Evolutionary conservation across 2,888 invertebrate species (phyloP), one percentile per base, ranked within the genome.

Genomic region (Anthrax anthrax): DNA sequence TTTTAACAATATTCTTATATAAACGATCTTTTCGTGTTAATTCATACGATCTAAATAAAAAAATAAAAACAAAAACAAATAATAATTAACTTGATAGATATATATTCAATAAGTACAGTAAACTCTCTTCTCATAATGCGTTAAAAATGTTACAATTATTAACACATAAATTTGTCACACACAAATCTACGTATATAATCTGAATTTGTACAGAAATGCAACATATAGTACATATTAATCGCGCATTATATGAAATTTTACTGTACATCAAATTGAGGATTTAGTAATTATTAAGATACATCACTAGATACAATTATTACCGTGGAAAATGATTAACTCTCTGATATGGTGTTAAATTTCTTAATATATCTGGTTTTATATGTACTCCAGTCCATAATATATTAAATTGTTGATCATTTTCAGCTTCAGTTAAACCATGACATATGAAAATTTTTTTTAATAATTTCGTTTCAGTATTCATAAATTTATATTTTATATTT

Each of bases 291-390:
- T n/a, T n/a, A 32, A 18, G 32, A 41, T 23, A 9, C n/a, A 37
- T 36, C 38, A 16, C 39, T 29, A 39, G 19, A 53, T 60, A n/a
- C n/a, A n/a, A n/a, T n/a, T n/a, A n/a, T 64, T 61, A 82, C 83
- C 83, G 79, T 9, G 95, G 95, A 65, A 96, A 96, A 69, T 96
- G 95, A 65, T 96, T 96, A 48, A 95, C 86, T 59, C 92, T 77
- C 69, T 96, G 96, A 66, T 90, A 86, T n/a, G 86, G 79, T 41
- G 81, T 76, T 56, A 94, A 68, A 42, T 81, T 77, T 53, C 90
- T 73, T 46, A 94, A 71, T 16, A 85, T 79, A 58, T 91, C 90
- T 23, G 92, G 88, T 64, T 92, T 92, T 29, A 92, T 84, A 61
- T 94, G 92, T 39, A 85, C 79, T 23, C 92, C 92, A 32, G 91